A percentile compares a stretch with the other conserved stretches of the same genome.
These are phyloP conservation scores for Temnothorax longispinosus DNA, from an alignment of 1,140 invertebrate genomes.

Conservation along the genomic window DNA sequence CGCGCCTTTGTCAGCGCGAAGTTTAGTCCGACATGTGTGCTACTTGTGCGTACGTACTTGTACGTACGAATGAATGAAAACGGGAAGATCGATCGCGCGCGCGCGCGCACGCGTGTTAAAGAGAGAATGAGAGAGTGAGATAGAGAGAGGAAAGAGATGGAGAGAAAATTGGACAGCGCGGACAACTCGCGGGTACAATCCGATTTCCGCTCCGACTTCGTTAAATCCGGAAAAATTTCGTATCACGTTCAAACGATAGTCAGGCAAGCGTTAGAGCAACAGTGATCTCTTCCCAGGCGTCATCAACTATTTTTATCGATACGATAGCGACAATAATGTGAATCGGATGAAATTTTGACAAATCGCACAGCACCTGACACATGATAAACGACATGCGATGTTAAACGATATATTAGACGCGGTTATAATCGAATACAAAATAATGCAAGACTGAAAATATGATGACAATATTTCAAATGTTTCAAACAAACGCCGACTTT, in stretches of 20 bases:
- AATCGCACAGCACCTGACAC: not conserved
- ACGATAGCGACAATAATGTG: not conserved
- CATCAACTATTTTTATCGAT: slow-evolving; percentile 43
- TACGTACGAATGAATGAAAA: slow-evolving; percentile 47
- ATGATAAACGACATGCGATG: not conserved
- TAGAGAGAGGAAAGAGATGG: not conserved
- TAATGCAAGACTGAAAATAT: not conserved
- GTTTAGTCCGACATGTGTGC: slow-evolving; percentile 54
- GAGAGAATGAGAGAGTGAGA: not conserved
- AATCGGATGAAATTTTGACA: slow-evolving; percentile 1
- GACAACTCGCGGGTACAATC: slow-evolving; percentile 16
- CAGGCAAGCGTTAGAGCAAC: not conserved
- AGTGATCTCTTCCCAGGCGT: not conserved
- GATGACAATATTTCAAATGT: not conserved
- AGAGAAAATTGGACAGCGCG: slow-evolving; percentile 10
- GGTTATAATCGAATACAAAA: not conserved
- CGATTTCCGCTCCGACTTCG: slow-evolving; percentile 34
- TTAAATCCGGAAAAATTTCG: slow-evolving; percentile 29
- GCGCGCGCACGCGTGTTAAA: not conserved
- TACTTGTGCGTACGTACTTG: slow-evolving; percentile 39
- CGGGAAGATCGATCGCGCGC: slow-evolving; percentile 13
- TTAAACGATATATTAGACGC: not conserved
- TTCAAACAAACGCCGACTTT: not conserved
- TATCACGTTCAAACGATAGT: not conserved
- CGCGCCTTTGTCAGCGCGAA: slow-evolving; percentile 49